phyloP scores from a whole-genome alignment of 2,797 vertebrate species.

The Chaenodraco wilsoni region DNA sequence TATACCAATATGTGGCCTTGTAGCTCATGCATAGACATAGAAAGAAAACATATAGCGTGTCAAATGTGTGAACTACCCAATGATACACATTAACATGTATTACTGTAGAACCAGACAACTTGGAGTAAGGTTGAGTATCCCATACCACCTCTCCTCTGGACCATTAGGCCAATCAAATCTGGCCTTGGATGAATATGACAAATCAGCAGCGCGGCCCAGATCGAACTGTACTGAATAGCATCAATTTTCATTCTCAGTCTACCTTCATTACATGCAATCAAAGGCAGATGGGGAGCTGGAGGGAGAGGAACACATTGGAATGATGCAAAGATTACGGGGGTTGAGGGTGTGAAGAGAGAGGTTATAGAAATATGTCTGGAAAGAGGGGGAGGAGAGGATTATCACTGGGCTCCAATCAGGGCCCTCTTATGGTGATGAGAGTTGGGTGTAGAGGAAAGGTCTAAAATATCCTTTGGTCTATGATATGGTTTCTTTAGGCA shows the following conservation, averaged over 20 bases:
- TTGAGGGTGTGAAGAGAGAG: conserved; percentile 29
- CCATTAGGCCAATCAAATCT: conserved; percentile 69
- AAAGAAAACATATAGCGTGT: background rate
- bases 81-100: conserved; percentile 24
- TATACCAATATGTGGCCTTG: background rate
- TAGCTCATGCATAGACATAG: background rate
- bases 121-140: conserved; percentile 32
- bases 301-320: conserved; percentile 56
- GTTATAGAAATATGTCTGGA: conserved; percentile 32
- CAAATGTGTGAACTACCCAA: conserved; percentile 16
- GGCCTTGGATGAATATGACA: conserved; percentile 68
- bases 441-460: conserved; percentile 46
- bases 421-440: conserved; percentile 51
- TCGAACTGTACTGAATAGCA: conserved; percentile 69
- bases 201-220: conserved; percentile 64
- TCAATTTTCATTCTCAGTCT: conserved; percentile 73
- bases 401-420: conserved; percentile 66
- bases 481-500: conserved; percentile 53
- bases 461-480: conserved; percentile 52
- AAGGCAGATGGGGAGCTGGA: conserved; percentile 62
- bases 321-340: conserved; percentile 61
- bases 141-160: conserved; percentile 35
- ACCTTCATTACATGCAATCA: conserved; percentile 77
- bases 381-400: conserved; percentile 54
- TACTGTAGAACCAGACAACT: conserved; percentile 19